Base-by-base conservation (phyloP, 2,797 vertebrate species). In the Danio tinwini region DNA sequence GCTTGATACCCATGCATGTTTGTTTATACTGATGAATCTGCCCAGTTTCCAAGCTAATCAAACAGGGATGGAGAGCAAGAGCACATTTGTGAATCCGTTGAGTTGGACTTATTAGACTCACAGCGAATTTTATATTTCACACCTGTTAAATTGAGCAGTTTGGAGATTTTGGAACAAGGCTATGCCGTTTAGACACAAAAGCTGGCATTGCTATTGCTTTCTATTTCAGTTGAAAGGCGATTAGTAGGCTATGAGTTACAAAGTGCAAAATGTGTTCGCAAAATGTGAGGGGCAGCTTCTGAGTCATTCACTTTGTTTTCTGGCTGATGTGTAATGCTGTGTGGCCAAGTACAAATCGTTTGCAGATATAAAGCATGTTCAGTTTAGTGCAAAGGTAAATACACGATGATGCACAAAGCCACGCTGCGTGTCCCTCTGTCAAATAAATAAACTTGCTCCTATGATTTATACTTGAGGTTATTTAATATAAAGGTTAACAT, bases 11-110 rank as follows among this genome's bases (percentile, higher is more conserved):
- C 64, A 37, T 62, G 17, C 47, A 17, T 78, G 55, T 59, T 56
- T 74, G 56, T 72, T 50, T 74, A 68, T 63, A 50, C 19, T 78
- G 69, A 81, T 73, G 61, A 52, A 55, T 70, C 42, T 49, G 29
- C 21, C 3, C 6, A 72, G 47, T 40, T 47, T 68, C 19, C 45
- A 62, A 76, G 62, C 49, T 19, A 52, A 63, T 74, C 65, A 77
- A 16, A 61, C 14, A 21, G 49, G 17, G 19, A 77, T 6, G 45
- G 7, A 42, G 17, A 52, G 29, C 39, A 42, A 73, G 42, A 50
- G 50, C 17, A 40, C 13, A 53, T 55, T 40, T 64, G 12, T 62
- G 39, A 47, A 50, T 59, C 5, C 11, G 12, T 4, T 58, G 29
- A 19, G 4, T 7, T 19, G 40, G 13, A 29, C 42, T 45, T 58